These are phyloP conservation scores for Hycleus phaleratus DNA, from an alignment of 1,140 invertebrate species.

Conservation along the genomic window DNA sequence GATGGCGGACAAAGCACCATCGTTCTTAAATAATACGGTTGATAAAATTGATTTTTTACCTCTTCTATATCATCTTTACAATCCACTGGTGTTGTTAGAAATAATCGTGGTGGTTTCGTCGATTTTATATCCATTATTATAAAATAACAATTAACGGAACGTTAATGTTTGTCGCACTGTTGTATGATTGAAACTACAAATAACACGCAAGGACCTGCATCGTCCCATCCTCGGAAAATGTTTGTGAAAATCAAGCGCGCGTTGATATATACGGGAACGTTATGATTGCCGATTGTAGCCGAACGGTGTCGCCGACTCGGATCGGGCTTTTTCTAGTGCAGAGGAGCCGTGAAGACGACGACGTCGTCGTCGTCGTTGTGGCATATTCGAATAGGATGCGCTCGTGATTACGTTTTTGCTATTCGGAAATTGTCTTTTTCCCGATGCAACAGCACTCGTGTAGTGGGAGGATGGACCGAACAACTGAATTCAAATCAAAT, in stretches of 20 bases:
- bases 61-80: constrained; percentile 77
- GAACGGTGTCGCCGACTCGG: neutral
- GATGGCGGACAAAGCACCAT: constrained; percentile 51
- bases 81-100: constrained; percentile 60
- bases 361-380: no score
- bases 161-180: constrained; percentile 40
- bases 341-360: neutral
- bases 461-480: no score
- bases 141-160: constrained; percentile 33
- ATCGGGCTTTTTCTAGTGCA: constrained; percentile 2
- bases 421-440: no score
- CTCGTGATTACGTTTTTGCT: no score
- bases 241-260: constrained; percentile 41
- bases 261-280: constrained; percentile 35
- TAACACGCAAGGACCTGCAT: constrained; percentile 46
- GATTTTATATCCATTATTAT: constrained; percentile 51
- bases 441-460: no score
- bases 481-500: no score
- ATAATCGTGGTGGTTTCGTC: constrained; percentile 50
- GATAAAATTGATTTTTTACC: constrained; percentile 52
- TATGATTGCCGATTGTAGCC: neutral
- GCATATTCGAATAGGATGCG: no score
- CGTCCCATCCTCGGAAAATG: constrained; percentile 45
- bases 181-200: constrained; percentile 31
- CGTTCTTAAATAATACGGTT: constrained; percentile 46